A percentile compares a stretch with the other conserved stretches of the same genome.
Conservation (phyloP, 1,140 invertebrate genomes). For the Andricus grossulariae region DNA sequence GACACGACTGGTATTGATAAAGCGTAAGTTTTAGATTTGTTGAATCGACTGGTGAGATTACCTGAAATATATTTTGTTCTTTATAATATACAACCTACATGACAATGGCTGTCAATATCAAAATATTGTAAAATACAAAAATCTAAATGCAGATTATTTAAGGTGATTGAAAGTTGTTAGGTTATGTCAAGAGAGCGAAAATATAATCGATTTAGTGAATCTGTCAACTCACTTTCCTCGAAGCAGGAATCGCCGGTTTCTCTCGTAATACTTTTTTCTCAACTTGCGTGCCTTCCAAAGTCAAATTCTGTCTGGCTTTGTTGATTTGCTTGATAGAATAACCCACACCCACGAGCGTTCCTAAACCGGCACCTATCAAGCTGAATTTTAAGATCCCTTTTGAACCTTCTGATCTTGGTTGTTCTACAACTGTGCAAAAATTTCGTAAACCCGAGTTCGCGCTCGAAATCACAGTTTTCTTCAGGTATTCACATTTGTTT, state of each 20-base stretch:
- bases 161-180: background rate
- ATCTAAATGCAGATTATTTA: background rate
- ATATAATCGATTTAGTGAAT: constrained; percentile 9
- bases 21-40: constrained; percentile 89
- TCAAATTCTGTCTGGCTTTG: constrained; percentile 68
- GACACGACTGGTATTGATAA: constrained; percentile 98
- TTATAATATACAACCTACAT: constrained; percentile 41
- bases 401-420: constrained; percentile 49
- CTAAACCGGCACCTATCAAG: constrained; percentile 76
- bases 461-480: constrained; percentile 32
- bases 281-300: constrained; percentile 71
- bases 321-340: constrained; percentile 74
- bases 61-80: constrained; percentile 71
- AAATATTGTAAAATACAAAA: constrained; percentile 9
- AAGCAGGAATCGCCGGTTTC: constrained; percentile 72
- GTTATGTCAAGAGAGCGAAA: constrained; percentile 32
- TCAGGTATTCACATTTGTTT: constrained; percentile 38
- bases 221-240: constrained; percentile 66
- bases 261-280: constrained; percentile 74
- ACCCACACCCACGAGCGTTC: constrained; percentile 73
- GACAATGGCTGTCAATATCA: background rate
- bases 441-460: constrained; percentile 36
- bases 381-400: constrained; percentile 72
- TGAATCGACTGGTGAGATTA: constrained; percentile 81
- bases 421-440: constrained; percentile 55